Base-by-base conservation (phyloP, 1,140 invertebrate species). In the Gonatopus flavifemur region DNA sequence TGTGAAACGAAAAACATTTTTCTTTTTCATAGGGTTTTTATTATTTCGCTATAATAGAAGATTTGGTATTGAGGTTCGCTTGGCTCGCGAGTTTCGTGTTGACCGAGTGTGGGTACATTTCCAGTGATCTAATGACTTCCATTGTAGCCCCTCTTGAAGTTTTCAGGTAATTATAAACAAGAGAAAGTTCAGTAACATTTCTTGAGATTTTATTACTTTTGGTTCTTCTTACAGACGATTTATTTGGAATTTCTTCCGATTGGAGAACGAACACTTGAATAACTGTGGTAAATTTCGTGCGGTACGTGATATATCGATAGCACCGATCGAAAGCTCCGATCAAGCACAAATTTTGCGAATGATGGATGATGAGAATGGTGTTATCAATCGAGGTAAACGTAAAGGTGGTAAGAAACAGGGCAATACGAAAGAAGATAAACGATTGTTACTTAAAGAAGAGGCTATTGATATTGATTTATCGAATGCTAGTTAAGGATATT, bases 251-350 rank as follows among this genome's bases (percentile, higher is more conserved):
- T 99, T 96, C 74, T 98, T 99, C 81, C 96, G 98, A 1, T 74
- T 99, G 55, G 98, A 99, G 80, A 99, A 99, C 79, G 98, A 99
- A 69, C 98, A 99, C 83, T 80, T 99, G 5, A 99, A 99, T 79
- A 99, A 99, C 80, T 99, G 96, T 80, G 97, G 97, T 78, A 95
- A 98, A 81, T 99, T 99, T 81, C 82, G 97, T 69, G 97, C 97
- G 3, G 97, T 99, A 0, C 78, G 98, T 16, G 97, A 99, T 74
- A 99, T 99, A 51, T 98, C 94, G 0, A 94, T 99, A 18, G 95
- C 94, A 8, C 97, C 97, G 0, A 86, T 98, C 16, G 93, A 97
- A 76, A 90, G 91, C 42, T 94, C 90, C 3, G 93, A 97, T 81
- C 93, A 96, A 74, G 87, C 84, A 1, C 84, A 91, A 62, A 92